Evolutionary conservation across 1,140 invertebrate genomes (phyloP).

Genomic region (Ips nitidus): DNA sequence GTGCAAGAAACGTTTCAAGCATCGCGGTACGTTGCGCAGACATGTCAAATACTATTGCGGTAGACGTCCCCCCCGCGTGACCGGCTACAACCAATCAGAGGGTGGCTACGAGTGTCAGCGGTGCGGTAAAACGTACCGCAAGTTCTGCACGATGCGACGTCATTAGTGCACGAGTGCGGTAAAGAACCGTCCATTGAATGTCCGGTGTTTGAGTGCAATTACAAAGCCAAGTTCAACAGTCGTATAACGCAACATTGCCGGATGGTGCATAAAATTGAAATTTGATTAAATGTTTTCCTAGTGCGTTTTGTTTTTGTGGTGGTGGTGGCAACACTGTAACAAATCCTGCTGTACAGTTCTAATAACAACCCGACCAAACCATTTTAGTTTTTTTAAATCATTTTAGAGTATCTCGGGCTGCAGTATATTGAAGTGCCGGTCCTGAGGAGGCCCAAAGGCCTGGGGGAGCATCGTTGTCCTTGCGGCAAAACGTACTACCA

Average conservation of each 20-base stretch:
- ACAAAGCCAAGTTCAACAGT: slow-evolving; percentile 49
- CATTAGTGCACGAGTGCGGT: slow-evolving; percentile 61
- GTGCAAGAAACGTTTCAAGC: not conserved
- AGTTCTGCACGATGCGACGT: slow-evolving; percentile 50
- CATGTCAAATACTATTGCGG: slow-evolving; percentile 58
- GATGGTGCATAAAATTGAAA: slow-evolving; percentile 44
- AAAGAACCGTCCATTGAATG: slow-evolving; percentile 57
- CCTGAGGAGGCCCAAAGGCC: slow-evolving; percentile 39
- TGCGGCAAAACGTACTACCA: slow-evolving; percentile 56
- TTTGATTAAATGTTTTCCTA: no score
- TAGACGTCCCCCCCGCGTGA: slow-evolving; percentile 52
- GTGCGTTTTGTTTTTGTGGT: no score
- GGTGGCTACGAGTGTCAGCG: slow-evolving; percentile 48
- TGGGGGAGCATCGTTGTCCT: slow-evolving; percentile 36
- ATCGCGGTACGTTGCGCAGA: slow-evolving; percentile 57
- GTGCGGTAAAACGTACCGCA: slow-evolving; percentile 58
- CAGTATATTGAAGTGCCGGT: slow-evolving; percentile 22
- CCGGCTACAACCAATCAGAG: slow-evolving; percentile 35
- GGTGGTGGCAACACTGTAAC: no score
- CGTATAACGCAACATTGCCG: slow-evolving; percentile 57
- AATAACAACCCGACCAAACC: no score
- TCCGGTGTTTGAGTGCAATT: slow-evolving; percentile 57
- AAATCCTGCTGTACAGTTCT: no score
- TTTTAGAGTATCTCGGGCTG: slow-evolving; percentile 24
- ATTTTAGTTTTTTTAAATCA: no score